A percentile compares a stretch with the other conserved stretches of the same genome.
Conservation (phyloP, 1,140 invertebrate genomes). For the Proctacanthus coquilletti region DNA sequence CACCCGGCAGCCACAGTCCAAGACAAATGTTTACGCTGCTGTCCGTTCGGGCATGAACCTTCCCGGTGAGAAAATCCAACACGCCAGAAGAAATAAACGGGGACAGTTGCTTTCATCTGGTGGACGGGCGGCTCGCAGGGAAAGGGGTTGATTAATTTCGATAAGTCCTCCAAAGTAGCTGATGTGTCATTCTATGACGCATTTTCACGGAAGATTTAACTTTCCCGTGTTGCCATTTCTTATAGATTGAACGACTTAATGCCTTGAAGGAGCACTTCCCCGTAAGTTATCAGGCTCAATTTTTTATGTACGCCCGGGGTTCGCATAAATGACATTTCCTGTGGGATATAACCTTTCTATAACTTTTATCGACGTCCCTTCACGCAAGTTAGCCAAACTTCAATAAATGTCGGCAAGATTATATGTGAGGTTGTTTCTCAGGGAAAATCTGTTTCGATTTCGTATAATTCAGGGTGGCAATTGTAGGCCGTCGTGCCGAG, state of each 20-base stretch:
- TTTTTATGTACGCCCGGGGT: background rate
- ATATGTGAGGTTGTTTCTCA: too few relatives aligned
- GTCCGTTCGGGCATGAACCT: background rate
- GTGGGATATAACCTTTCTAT: too few relatives aligned
- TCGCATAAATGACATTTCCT: background rate
- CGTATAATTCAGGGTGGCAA: too few relatives aligned
- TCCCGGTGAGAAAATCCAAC: background rate
- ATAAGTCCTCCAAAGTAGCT: background rate
- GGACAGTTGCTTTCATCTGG: background rate
- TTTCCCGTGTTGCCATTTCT: background rate
- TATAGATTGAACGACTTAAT: too few relatives aligned
- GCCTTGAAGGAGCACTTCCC: too few relatives aligned
- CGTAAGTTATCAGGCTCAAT: too few relatives aligned
- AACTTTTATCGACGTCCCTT: too few relatives aligned
- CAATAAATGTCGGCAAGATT: too few relatives aligned
- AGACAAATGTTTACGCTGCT: background rate
- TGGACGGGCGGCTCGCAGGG: background rate
- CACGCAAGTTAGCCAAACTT: too few relatives aligned
- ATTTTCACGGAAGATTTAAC: background rate
- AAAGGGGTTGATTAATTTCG: constrained; percentile 1
- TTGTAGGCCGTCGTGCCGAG: too few relatives aligned
- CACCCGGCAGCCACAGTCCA: background rate
- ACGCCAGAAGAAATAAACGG: background rate
- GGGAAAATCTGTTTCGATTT: too few relatives aligned
- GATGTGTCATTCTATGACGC: background rate